These are phyloP conservation scores for Eptatretus burgeri DNA, from an alignment of 2,113 vertebrate genomes.

Conservation along the genomic window DNA sequence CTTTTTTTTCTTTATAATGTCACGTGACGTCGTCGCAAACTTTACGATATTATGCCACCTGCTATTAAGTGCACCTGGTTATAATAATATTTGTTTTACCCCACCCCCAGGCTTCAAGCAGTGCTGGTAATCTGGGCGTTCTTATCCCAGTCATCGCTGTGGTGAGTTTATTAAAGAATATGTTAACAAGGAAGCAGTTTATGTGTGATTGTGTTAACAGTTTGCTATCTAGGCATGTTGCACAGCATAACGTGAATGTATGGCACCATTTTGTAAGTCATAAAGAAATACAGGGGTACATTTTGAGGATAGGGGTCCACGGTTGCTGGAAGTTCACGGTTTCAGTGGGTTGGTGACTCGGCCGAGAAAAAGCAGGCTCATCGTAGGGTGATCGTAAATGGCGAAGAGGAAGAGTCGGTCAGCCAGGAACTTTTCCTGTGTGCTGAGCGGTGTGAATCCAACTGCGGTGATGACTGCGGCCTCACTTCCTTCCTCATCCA, in stretches of 20 bases:
- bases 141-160: conserved; percentile 91
- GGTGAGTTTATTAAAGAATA: conserved; percentile 25
- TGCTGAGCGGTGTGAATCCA: conserved; percentile 75
- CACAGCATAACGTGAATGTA: too few species aligned
- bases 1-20: too few species aligned
- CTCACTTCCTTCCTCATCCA: conserved; percentile 79
- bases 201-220: too few species aligned
- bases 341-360: conserved; percentile 44
- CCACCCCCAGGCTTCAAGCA: conserved; percentile 45
- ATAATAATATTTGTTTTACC: too few species aligned
- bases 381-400: conserved; percentile 68
- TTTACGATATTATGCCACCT: too few species aligned
- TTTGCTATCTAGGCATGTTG: too few species aligned
- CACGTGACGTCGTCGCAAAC: too few species aligned
- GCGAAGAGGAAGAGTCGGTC: conserved; percentile 72
- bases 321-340: conserved; percentile 11
- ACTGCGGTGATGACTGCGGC: conserved; percentile 45
- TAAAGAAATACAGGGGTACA: too few species aligned
- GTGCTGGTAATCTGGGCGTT: conserved; percentile 73
- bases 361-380: conserved; percentile 69
- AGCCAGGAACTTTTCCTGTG: conserved; percentile 41
- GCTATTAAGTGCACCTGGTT: too few species aligned
- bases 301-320: too few species aligned
- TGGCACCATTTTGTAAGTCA: too few species aligned
- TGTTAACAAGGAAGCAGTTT: too few species aligned